Evolutionary conservation across 2,888 invertebrate species (phyloP), one percentile per base, ranked within the genome.

Genomic region (Cephus sareptanus): DNA sequence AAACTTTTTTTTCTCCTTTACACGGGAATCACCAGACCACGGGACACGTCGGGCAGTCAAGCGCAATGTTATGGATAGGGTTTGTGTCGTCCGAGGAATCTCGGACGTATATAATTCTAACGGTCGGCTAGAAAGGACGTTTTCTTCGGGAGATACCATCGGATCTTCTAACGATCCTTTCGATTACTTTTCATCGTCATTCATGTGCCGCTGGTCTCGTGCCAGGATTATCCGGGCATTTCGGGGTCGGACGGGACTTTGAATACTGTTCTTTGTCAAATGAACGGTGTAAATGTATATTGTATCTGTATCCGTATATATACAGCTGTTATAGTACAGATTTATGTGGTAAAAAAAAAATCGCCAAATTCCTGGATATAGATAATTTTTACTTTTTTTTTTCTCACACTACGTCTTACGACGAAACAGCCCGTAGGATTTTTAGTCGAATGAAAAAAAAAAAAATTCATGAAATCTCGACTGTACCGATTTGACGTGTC

Each of bases 11-110:
- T 1, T 37, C 3, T 12, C 3, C 3, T 12, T 4, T 37, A 4
- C 13, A 37, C 15, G 37, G 37, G 81, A 83, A 85, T 83, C 83
- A 83, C 80, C 76, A 77, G 79, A 80, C 77, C 83, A 81, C 80
- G 78, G 73, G 79, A 81, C 77, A 79, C 77, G 71, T 68, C 77
- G 83, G 81, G 77, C 80, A 76, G 75, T 77, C 81, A 69, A 77
- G 56, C 81, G 77, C 77, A 75, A 74, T 74, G 77, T 75, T 79
- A 71, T 76, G 56, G 56, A 56, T 56, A 56, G 56, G 23, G 23
- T 6, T 9, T 56, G 23, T 6, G 56, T 56, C 23, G 23, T 9
- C 23, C 56, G 2, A 56, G 56, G 23, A 56, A 56, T 23, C 56
- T 56, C 9, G 56, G 15, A 56, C 56, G 23, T 56, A 9, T 56